Evolutionary conservation across 2,888 invertebrate genomes (phyloP).

Genomic region (Diplolepis rosae): DNA sequence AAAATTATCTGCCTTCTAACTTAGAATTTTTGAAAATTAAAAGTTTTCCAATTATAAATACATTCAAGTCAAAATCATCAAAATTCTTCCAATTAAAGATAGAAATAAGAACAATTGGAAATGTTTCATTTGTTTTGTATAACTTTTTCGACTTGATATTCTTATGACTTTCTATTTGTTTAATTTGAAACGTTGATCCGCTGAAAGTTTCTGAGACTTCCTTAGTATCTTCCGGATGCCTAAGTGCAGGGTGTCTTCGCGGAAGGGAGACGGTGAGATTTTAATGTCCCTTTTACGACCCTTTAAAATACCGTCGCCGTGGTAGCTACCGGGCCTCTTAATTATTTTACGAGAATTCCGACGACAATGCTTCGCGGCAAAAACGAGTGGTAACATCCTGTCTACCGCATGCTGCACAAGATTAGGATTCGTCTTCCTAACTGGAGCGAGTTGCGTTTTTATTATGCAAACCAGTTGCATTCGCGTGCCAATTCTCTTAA

Average conservation of each 20-base stretch:
- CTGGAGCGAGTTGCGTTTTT: constrained; percentile 31
- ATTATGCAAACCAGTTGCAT: constrained; percentile 21
- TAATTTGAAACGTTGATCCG: background rate
- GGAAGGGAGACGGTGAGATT: constrained; percentile 62
- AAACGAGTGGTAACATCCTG: constrained; percentile 69
- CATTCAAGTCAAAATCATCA: too few species aligned
- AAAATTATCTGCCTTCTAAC: too few species aligned
- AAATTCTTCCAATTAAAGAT: too few species aligned
- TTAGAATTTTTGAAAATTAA: too few species aligned
- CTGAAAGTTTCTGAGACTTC: constrained; percentile 1
- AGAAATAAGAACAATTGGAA: too few species aligned
- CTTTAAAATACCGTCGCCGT: constrained; percentile 70
- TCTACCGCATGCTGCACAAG: constrained; percentile 57
- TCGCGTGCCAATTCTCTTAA: constrained; percentile 2
- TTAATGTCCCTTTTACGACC: constrained; percentile 72
- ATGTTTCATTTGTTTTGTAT: background rate
- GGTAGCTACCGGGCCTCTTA: constrained; percentile 65
- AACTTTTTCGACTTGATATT: background rate
- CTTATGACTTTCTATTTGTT: background rate
- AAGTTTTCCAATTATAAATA: too few species aligned
- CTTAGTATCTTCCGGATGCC: constrained; percentile 40
- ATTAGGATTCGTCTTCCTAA: constrained; percentile 37
- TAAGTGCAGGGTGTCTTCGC: constrained; percentile 40
- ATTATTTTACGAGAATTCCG: constrained; percentile 73
- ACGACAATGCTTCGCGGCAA: constrained; percentile 69